These are phyloP conservation scores for Chromobotia macracanthus DNA, from an alignment of 2,797 vertebrate genomes.

Conservation along the genomic window DNA sequence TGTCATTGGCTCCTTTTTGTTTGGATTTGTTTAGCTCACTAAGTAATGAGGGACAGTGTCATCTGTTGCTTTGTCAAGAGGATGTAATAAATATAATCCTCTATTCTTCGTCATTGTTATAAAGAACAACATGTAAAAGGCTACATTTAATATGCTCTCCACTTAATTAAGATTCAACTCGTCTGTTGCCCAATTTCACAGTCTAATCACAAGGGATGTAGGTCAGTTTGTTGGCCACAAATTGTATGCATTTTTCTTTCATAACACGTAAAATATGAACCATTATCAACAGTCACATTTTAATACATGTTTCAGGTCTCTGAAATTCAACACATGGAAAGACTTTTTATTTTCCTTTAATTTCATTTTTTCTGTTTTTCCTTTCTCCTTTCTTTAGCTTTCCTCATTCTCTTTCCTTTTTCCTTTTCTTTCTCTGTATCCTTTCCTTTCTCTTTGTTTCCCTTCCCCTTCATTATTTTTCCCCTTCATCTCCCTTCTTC, in stretches of 20 bases:
- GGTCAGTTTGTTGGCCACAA: conserved; percentile 31
- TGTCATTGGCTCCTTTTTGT: conserved; percentile 66
- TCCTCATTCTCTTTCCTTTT: too few relatives aligned
- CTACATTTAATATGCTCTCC: conserved; percentile 10
- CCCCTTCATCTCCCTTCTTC: too few relatives aligned
- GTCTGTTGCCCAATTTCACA: conserved; percentile 26
- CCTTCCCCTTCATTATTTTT: too few relatives aligned
- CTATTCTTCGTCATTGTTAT: conserved; percentile 29
- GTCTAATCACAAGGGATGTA: conserved; percentile 34
- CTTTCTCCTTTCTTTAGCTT: too few relatives aligned
- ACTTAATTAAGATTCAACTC: conserved; percentile 34
- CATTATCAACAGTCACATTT: conserved; percentile 2
- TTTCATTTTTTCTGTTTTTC: too few relatives aligned
- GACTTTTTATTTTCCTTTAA: too few relatives aligned
- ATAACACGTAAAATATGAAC: conserved; percentile 1
- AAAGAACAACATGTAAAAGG: conserved; percentile 20
- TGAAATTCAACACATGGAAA: not conserved
- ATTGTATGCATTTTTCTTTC: conserved; percentile 14
- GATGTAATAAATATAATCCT: conserved; percentile 38
- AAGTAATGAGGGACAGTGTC: conserved; percentile 33
- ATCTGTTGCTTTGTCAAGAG: conserved; percentile 27
- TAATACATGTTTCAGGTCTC: not conserved
- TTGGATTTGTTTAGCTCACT: conserved; percentile 27
- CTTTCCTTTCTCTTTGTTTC: too few relatives aligned
- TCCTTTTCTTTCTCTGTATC: too few relatives aligned